A percentile compares a stretch with the other conserved stretches of the same genome.
These are phyloP conservation scores for Drosophila fuyamai DNA, from an alignment of 1,140 invertebrate species.

Conservation along the genomic window DNA sequence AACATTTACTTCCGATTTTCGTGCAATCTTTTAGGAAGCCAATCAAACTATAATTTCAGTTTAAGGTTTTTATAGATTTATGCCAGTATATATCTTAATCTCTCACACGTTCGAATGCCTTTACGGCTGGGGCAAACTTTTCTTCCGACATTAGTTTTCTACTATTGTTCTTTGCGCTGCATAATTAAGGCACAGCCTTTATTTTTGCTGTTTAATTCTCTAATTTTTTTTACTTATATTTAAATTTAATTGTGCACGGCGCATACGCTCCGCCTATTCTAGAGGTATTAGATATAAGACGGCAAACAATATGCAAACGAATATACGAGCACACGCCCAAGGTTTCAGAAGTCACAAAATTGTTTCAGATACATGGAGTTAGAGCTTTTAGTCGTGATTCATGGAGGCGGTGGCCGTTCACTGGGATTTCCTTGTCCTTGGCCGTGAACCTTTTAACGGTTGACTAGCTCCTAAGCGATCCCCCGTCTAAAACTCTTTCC, in stretches of 20 bases:
- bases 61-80: constrained; percentile 24
- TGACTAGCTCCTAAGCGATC: constrained; percentile 54
- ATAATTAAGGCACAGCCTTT: constrained; percentile 46
- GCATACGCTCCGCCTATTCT: constrained; percentile 53
- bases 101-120: constrained; percentile 13
- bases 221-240: constrained; percentile 60
- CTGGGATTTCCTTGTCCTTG: constrained; percentile 83
- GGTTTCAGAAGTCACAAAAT: constrained; percentile 77
- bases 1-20: constrained; percentile 58
- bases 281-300: constrained; percentile 61
- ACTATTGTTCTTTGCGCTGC: constrained; percentile 53
- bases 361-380: constrained; percentile 32
- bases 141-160: constrained; percentile 66
- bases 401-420: constrained; percentile 60
- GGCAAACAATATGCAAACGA: constrained; percentile 49
- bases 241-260: constrained; percentile 69
- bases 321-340: constrained; percentile 59
- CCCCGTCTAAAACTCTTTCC: constrained; percentile 14
- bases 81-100: constrained; percentile 12
- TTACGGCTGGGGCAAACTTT: constrained; percentile 34
- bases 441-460: constrained; percentile 80
- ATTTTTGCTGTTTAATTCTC: constrained; percentile 34
- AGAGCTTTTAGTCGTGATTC: constrained; percentile 58
- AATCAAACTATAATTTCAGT: constrained; percentile 25
- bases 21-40: constrained; percentile 44